Evolutionary conservation across 2,888 invertebrate species (phyloP).

Genomic region (Cosmia trapezina): DNA sequence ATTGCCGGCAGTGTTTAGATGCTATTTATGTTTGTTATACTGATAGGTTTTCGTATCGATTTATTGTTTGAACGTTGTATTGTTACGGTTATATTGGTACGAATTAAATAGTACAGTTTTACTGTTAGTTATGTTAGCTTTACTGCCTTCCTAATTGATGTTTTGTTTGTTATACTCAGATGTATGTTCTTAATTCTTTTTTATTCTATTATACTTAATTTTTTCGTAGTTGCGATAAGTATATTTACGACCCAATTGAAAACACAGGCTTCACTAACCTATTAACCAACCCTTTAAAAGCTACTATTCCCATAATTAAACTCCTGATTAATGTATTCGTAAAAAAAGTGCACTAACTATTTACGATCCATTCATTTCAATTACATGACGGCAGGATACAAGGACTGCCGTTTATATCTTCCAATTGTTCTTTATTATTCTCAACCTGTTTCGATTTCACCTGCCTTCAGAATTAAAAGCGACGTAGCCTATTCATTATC

Average conservation of each 20-base stretch:
- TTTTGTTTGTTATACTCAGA: slow-evolving; percentile 2
- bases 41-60: slow-evolving; percentile 50
- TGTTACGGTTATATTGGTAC: slow-evolving; percentile 46
- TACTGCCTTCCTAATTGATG: slow-evolving; percentile 20
- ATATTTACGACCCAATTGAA: neutral
- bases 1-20: slow-evolving; percentile 49
- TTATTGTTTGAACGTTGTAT: slow-evolving; percentile 35
- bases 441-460: slow-evolving; percentile 47
- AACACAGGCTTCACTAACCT: neutral
- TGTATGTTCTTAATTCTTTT: neutral
- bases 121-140: slow-evolving; percentile 8
- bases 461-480: slow-evolving; percentile 38
- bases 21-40: slow-evolving; percentile 57
- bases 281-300: slow-evolving; percentile 10
- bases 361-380: slow-evolving; percentile 41
- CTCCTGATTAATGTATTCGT: slow-evolving; percentile 13
- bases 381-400: slow-evolving; percentile 32
- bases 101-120: slow-evolving; percentile 39
- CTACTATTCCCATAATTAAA: slow-evolving; percentile 8
- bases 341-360: slow-evolving; percentile 29
- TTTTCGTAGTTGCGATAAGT: neutral
- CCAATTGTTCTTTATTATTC: slow-evolving; percentile 50
- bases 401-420: slow-evolving; percentile 36
- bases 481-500: slow-evolving; percentile 26
- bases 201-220: neutral